Conservation (phyloP, 2,113 vertebrate species). For the Salvator merianae region DNA sequence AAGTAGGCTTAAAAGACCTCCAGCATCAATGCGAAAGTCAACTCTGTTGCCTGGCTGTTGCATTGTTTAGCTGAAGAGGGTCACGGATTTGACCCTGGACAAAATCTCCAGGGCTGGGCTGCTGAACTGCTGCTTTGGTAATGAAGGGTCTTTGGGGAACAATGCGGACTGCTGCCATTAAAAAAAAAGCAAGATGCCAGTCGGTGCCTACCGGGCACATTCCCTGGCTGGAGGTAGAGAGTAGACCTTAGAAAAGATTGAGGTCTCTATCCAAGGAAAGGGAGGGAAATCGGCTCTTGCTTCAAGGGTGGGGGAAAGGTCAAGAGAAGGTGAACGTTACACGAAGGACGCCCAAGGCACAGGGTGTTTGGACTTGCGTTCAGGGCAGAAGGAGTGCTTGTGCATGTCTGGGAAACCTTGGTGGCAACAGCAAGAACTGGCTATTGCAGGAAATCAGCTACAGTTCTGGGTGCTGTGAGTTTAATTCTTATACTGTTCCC, state of each 20-base stretch:
- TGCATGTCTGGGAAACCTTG: no score
- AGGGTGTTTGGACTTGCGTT: neutral
- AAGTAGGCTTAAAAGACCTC: neutral
- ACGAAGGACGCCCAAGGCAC: neutral
- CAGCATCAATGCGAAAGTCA: constrained; percentile 41
- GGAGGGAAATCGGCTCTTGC: neutral
- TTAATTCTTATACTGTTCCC: no score
- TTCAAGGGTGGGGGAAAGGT: neutral
- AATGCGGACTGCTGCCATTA: neutral
- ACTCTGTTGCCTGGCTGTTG: neutral
- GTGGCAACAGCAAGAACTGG: no score
- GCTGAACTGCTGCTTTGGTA: constrained; percentile 19
- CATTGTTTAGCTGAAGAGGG: constrained; percentile 9
- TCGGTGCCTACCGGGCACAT: neutral
- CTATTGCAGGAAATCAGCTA: no score
- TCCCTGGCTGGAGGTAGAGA: neutral
- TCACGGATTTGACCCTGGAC: constrained; percentile 34
- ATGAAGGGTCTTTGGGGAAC: constrained; percentile 21
- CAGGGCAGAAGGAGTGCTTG: neutral
- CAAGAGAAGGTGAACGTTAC: neutral
- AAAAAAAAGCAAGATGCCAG: neutral
- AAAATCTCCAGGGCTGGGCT: constrained; percentile 17
- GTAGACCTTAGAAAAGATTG: neutral
- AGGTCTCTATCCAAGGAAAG: neutral
- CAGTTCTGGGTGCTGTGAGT: no score